phyloP scores from a whole-genome alignment of 1,140 invertebrate species.

The Parapsyche elsis region DNA sequence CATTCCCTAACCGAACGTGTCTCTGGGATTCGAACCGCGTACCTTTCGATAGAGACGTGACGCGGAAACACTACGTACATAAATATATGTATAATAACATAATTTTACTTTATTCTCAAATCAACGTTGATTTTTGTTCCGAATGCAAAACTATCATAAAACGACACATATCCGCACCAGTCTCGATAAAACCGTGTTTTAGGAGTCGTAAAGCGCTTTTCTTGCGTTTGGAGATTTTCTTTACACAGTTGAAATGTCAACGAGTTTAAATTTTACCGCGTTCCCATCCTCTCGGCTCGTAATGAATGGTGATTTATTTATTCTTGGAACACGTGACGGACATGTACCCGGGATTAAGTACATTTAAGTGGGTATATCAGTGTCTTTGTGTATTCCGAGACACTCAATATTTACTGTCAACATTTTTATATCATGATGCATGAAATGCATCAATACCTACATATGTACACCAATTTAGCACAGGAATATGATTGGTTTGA shows the following conservation, averaged over 20 bases:
- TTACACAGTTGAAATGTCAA: background rate
- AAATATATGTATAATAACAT: background rate
- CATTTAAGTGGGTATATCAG: no score
- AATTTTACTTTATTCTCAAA: background rate
- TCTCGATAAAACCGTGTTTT: background rate
- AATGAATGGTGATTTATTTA: background rate
- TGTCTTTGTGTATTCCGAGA: no score
- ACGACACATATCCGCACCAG: background rate
- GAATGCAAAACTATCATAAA: background rate
- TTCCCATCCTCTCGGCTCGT: background rate
- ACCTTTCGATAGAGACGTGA: slow-evolving; percentile 13
- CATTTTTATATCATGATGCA: no score
- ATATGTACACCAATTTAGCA: no score
- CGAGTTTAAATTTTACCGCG: background rate
- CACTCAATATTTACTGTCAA: no score
- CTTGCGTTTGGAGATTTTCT: background rate
- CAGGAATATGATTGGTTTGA: no score
- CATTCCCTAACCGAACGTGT: slow-evolving; percentile 2
- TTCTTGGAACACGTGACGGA: no score
- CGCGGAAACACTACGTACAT: slow-evolving; percentile 10
- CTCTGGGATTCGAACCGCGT: slow-evolving; percentile 3
- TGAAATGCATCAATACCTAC: no score
- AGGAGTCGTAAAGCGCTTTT: background rate
- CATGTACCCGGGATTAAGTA: no score
- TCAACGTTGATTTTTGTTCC: background rate